Base-by-base conservation (phyloP, 2,797 vertebrate genomes). In the Tragopan temminckii region DNA sequence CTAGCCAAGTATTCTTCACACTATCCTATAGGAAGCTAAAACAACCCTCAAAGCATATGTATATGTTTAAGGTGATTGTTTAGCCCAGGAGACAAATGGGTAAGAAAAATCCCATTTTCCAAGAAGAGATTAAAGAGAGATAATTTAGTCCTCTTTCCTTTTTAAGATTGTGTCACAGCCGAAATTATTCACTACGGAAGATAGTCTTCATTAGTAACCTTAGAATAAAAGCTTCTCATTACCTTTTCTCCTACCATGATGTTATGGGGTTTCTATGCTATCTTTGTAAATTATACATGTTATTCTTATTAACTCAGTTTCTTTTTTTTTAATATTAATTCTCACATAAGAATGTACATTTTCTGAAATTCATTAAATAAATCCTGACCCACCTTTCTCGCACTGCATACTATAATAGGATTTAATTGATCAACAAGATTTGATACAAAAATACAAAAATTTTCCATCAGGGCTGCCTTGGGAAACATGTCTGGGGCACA, bases 121-220 rank as follows among this genome's bases (percentile, higher is more conserved):
- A 68, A 81, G 95, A 64, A 36, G 84, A 71, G 75, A 42, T 71
- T 91, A 38, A 66, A 76, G 92, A 94, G 68, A 84, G 58, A 87
- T 94, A 89, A 86, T 93, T 38, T 76, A 94, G 38, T 67, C 5
- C 7, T 87, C 50, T n/a, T 59, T 7, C 88, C 93, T 89, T 45
- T 89, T 93, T 85, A 88, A 89, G 89, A 59, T 72, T 80, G 33
- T 85, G 62, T 95, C 89, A 89, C 80, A 93, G 52, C 18, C 75
- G 89, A 89, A 97, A 97, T 92, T 94, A 94, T 92, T 95, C 95
- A 50, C 85, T 97, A 71, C 75, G 89, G 69, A 92, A 96, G 64
- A 74, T 75, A 86, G 67, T 97, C 84, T 80, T 97, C 92, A 90
- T 95, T 84, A 84, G 63, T 79, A 63, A 85, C 33, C 33, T 63